A percentile compares a stretch with the other conserved stretches of the same genome.
Evolutionary conservation across 2,113 vertebrate species (phyloP).

Genomic region (Rhineura floridana): DNA sequence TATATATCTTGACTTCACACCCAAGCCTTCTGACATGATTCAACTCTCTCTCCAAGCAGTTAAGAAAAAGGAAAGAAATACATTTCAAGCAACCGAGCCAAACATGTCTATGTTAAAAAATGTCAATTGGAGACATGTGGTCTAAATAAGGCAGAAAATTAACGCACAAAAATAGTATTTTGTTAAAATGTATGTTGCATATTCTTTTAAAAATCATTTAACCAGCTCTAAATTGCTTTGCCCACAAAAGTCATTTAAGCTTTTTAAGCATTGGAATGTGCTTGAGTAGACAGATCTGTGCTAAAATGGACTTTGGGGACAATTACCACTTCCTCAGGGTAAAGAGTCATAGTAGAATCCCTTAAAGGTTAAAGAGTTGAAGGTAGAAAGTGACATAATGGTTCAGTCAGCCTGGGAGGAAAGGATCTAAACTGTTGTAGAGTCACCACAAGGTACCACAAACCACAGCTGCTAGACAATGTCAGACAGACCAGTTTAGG

Average conservation of each 20-base stretch:
- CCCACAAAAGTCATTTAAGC: constrained; percentile 75
- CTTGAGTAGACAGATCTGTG: constrained; percentile 71
- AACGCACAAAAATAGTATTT: constrained; percentile 63
- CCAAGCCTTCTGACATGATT: constrained; percentile 59
- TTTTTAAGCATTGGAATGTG: constrained; percentile 75
- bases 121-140: constrained; percentile 79
- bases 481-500: constrained; percentile 60
- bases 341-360: constrained; percentile 60
- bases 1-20: constrained; percentile 51
- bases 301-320: constrained; percentile 62
- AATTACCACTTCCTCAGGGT: constrained; percentile 50
- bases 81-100: constrained; percentile 64
- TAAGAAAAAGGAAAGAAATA: constrained; percentile 53
- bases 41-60: constrained; percentile 65
- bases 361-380: constrained; percentile 61
- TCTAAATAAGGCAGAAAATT: constrained; percentile 80
- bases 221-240: constrained; percentile 77
- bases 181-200: constrained; percentile 77
- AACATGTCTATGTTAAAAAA: constrained; percentile 69
- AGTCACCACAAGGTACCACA: constrained; percentile 68
- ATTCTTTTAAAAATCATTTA: constrained; percentile 77
- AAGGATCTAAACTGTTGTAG: constrained; percentile 72
- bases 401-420: constrained; percentile 69
- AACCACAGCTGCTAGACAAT: constrained; percentile 70
- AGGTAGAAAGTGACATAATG: constrained; percentile 79